Conservation (phyloP, 2,797 vertebrate species). For the Arremon brunneinucha region DNA sequence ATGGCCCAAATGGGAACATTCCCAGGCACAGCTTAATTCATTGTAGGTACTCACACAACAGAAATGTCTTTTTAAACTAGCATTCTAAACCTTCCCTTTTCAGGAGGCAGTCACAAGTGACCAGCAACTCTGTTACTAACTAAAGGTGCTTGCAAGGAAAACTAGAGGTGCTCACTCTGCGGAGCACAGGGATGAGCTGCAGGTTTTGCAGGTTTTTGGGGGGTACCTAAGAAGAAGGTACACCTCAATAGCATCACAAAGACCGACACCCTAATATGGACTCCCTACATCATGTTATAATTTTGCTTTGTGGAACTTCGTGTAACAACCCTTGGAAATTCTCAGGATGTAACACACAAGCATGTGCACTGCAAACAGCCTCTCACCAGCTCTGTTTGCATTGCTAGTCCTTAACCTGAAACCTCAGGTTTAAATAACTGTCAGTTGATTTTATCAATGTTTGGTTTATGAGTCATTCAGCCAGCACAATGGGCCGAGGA, state of each 20-base stretch:
- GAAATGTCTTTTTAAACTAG: neutral
- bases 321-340: neutral
- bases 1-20: neutral
- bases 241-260: neutral
- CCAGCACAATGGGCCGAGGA: neutral
- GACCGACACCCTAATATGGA: neutral
- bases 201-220: neutral
- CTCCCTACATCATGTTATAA: neutral
- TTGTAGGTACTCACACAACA: neutral
- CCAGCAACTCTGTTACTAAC: neutral
- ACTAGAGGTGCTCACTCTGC: accelerated
- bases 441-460: conserved; percentile 46
- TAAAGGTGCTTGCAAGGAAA: neutral
- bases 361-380: accelerated
- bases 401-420: conserved; percentile 37
- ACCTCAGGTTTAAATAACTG: conserved; percentile 52
- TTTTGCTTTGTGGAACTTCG: neutral
- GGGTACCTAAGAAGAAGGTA: neutral
- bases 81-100: neutral
- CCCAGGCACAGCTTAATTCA: neutral
- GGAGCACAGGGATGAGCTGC: neutral
- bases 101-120: neutral
- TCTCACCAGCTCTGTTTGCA: neutral
- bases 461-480: conserved; percentile 38
- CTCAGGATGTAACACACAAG: neutral